Evolutionary conservation across 2,113 vertebrate species (phyloP).

Genomic region (Nyctibius bracteatus): DNA sequence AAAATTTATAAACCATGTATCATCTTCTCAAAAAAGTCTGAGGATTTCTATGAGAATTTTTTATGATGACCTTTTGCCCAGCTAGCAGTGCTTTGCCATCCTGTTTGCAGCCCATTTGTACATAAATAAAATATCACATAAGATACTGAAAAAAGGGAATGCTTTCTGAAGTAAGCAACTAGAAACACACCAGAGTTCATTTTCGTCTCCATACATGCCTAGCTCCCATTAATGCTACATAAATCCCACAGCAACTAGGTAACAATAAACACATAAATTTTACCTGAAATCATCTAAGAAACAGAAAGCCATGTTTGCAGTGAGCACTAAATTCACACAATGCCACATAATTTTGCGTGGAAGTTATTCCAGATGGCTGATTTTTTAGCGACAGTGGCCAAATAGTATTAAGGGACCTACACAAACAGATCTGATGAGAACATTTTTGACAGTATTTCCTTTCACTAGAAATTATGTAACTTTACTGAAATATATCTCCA

Average conservation of each 20-base stretch:
- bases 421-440: not conserved
- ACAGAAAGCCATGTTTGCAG: not conserved
- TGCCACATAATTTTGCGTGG: not conserved
- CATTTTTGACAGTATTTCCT: not conserved
- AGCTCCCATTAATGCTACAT: not conserved
- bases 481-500: not conserved
- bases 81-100: not conserved
- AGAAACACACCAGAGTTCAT: conserved; percentile 8
- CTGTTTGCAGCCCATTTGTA: not conserved
- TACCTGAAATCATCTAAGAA: not conserved
- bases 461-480: not conserved
- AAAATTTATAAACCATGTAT: not conserved
- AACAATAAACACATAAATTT: conserved; percentile 13
- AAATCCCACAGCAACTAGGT: not conserved
- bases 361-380: not conserved
- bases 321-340: not conserved
- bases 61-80: not conserved
- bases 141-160: not conserved
- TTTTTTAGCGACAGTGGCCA: not conserved
- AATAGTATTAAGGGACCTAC: not conserved
- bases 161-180: not conserved
- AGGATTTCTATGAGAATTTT: not conserved
- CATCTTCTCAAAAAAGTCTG: not conserved
- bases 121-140: not conserved
- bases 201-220: not conserved